Base-by-base conservation (phyloP, 53 echinoderm and acorn worm species). In the Holothuria leucospilota region DNA sequence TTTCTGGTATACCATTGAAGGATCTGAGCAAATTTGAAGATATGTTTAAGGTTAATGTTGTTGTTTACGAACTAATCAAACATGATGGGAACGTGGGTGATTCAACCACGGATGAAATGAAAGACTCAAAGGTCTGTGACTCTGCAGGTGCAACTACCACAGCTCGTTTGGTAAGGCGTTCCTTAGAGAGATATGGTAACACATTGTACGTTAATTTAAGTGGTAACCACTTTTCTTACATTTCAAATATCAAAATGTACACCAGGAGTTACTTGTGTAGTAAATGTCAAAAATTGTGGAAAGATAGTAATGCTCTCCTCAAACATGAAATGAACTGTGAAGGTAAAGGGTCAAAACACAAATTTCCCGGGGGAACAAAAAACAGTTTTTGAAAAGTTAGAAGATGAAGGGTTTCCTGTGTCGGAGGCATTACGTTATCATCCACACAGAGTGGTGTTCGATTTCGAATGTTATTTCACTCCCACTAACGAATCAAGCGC, bases 21-120 rank as follows among this genome's bases (percentile, higher is more conserved):
- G 86, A 86, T 2, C 77, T 86, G 6, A 75, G 60, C 26, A 14
- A 18, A 4, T 16, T 86, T 5, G 77, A 86, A 62, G 86, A 86
- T 9, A 34, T 39, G 2, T 86, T 86, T 41, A 74, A 86, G 39
- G 63, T 86, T 23, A 86, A 86, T 62, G 63, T 86, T 26, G 30
- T 38, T 61, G 86, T 86, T 24, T 75, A 86, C 62, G 62, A 86
- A 52, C 62, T 86, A 23, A 16, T 62, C 11, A 24, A 41, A 21
- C n/a, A 18, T 24, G 67, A 66, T 26, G 12, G 12, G 28, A 29
- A 66, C 13, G 39, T 13, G 1, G 74, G 34, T 29, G 51, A 74
- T 21, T 39, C 15, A 74, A 15, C 26, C n/a, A 34, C 13, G 39
- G 34, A 46, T 74, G 20, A 59, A 13, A 59, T n/a, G n/a, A n/a